Percentiles rank a stretch among this genome's conserved stretches.
These are phyloP conservation scores for Cyprinella venusta DNA, from an alignment of 2,797 vertebrate species.

Conservation along the genomic window DNA sequence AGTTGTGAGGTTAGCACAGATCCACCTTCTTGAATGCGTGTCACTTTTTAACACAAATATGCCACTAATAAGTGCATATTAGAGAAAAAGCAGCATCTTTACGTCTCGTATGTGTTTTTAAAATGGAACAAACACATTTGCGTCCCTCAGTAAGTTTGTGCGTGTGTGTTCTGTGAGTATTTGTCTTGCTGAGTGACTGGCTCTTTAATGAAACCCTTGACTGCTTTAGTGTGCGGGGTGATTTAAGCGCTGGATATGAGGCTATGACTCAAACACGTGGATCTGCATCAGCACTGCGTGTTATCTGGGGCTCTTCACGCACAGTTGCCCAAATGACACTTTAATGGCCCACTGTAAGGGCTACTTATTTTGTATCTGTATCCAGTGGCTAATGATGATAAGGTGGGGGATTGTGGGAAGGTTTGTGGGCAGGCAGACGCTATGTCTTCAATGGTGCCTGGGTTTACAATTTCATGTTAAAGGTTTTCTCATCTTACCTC, in stretches of 20 bases:
- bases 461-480: constrained; percentile 51
- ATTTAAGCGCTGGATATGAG: constrained; percentile 81
- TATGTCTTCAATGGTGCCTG: constrained; percentile 47
- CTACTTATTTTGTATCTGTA: constrained; percentile 83
- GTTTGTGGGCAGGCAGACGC: constrained; percentile 44
- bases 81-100: neutral
- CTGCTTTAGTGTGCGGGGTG: constrained; percentile 82
- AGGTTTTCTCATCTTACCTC: constrained; percentile 41
- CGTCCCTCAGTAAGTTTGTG: constrained; percentile 36
- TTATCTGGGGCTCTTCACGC: constrained; percentile 82
- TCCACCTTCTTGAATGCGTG: neutral
- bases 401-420: constrained; percentile 64
- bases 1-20: neutral
- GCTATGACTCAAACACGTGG: constrained; percentile 84
- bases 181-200: constrained; percentile 80
- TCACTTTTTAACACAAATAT: neutral
- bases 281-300: constrained; percentile 79
- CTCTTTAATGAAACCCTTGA: constrained; percentile 84
- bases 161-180: constrained; percentile 74
- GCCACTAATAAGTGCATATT: neutral
- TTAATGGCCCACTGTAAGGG: constrained; percentile 80
- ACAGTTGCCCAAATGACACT: constrained; percentile 83
- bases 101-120: neutral
- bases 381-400: constrained; percentile 80
- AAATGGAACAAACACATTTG: neutral